phyloP scores from a whole-genome alignment of 2,888 invertebrate species.

The Synergus gifuensis region DNA sequence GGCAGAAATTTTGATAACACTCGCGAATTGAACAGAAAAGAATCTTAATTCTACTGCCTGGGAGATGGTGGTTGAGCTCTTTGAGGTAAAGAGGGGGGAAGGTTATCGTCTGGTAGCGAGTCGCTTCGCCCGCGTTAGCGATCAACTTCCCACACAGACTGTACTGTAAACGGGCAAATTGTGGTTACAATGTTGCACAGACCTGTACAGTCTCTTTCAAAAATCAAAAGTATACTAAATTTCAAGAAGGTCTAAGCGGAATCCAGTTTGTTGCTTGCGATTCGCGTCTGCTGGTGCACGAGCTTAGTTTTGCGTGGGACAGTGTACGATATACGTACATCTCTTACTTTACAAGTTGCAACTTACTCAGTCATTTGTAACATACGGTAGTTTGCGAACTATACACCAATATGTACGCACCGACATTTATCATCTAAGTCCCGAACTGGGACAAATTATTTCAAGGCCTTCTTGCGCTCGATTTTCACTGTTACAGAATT shows the following conservation, averaged over 20 bases:
- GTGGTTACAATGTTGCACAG: constrained; percentile 37
- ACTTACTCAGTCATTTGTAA: background rate
- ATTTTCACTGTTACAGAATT: background rate
- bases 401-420: background rate
- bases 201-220: constrained; percentile 25
- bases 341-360: background rate
- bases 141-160: background rate
- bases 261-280: constrained; percentile 22
- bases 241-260: constrained; percentile 14
- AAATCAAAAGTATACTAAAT: background rate
- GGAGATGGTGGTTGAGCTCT: background rate
- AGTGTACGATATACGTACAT: constrained; percentile 7
- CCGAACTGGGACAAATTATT: background rate
- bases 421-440: background rate
- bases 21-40: background rate
- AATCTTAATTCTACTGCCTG: background rate
- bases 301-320: constrained; percentile 29
- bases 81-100: background rate
- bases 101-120: constrained; percentile 22
- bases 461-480: background rate
- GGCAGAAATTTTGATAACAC: background rate
- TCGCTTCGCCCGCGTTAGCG: background rate
- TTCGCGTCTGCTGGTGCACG: constrained; percentile 31
- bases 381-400: background rate
- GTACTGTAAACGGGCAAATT: constrained; percentile 40